These are phyloP conservation scores for Balaenoptera acutorostrata DNA, from an alignment of 2,113 vertebrate species.

Conservation along the genomic window DNA sequence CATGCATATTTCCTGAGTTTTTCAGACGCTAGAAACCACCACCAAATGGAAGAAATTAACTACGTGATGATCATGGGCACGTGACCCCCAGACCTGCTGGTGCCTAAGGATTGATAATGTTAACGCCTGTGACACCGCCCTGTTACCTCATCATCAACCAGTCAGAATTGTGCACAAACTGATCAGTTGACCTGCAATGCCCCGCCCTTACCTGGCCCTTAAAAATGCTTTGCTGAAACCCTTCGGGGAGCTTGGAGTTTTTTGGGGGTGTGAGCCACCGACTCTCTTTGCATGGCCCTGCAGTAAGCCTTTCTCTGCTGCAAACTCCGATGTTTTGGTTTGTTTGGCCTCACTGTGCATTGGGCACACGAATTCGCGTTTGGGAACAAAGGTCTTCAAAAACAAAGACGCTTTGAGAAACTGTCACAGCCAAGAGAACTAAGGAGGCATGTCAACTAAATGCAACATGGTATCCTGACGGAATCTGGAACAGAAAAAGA, in stretches of 20 bases:
- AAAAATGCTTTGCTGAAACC: neutral
- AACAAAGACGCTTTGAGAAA: neutral
- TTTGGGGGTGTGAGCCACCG: fast-evolving
- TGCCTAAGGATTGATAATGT: neutral
- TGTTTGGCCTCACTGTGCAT: neutral
- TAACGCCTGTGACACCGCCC: neutral
- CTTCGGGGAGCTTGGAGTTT: neutral
- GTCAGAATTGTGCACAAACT: neutral
- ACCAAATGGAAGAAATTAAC: neutral
- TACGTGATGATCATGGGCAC: neutral
- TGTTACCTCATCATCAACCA: neutral
- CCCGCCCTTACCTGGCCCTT: neutral
- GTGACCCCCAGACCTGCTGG: neutral
- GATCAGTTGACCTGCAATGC: neutral
- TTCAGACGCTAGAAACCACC: neutral
- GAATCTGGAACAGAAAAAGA: neutral
- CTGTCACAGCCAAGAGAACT: neutral
- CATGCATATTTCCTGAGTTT: neutral
- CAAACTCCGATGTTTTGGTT: neutral
- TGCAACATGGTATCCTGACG: neutral
- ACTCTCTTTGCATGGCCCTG: neutral
- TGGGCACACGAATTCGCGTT: neutral
- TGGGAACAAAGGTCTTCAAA: neutral
- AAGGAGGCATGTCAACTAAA: neutral
- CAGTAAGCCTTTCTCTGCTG: neutral